These are phyloP conservation scores for Pelosia muscerda DNA, from an alignment of 2,888 invertebrate genomes.

Conservation along the genomic window DNA sequence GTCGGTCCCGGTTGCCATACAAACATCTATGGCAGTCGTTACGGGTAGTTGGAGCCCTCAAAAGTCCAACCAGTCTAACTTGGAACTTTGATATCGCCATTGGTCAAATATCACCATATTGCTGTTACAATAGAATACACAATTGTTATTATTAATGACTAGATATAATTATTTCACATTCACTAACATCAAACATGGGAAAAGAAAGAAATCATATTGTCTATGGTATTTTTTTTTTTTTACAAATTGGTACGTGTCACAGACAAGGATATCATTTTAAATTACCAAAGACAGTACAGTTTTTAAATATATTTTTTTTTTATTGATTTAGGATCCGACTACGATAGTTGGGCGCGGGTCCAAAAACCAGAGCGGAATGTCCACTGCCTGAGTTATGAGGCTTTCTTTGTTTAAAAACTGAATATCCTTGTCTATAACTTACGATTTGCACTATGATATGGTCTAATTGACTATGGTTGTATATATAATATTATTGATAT, in stretches of 20 bases:
- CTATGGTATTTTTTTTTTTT: constrained; percentile 6
- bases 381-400: not conserved
- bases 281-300: not conserved
- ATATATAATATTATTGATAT: not conserved
- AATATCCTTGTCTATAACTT: constrained; percentile 1
- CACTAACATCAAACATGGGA: constrained; percentile 34
- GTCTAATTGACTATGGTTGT: constrained; percentile 9
- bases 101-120: constrained; percentile 13
- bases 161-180: constrained; percentile 26
- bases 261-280: not conserved
- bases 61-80: too few species aligned
- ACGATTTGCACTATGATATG: constrained; percentile 12
- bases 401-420: not conserved
- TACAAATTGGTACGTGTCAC: constrained; percentile 1
- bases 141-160: constrained; percentile 25
- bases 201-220: constrained; percentile 10
- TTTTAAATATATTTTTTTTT: too few species aligned
- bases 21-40: too few species aligned
- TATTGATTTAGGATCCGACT: too few species aligned
- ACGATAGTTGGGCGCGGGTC: too few species aligned
- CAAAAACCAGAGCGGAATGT: too few species aligned
- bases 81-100: too few species aligned
- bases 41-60: too few species aligned
- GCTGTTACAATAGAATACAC: constrained; percentile 15
- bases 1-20: too few species aligned